These are phyloP conservation scores for Melanogrammus aeglefinus DNA, from an alignment of 2,797 vertebrate species.

Conservation along the genomic window DNA sequence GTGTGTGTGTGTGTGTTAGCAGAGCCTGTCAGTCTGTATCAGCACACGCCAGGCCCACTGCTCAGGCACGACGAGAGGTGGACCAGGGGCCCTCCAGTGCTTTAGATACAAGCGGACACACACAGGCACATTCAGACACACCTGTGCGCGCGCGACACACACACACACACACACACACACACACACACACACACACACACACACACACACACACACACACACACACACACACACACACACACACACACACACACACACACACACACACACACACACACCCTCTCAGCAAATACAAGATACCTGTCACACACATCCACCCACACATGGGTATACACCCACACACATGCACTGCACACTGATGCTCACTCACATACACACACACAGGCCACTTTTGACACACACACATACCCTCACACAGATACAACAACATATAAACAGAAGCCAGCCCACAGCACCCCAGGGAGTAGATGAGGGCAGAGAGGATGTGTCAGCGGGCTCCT, in stretches of 20 bases:
- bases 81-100: conserved; percentile 39
- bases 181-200: conserved; percentile 18
- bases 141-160: conserved; percentile 15
- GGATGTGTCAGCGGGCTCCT: conserved; percentile 10
- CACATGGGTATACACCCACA: conserved; percentile 22
- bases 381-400: conserved; percentile 15
- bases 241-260: conserved; percentile 12
- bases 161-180: conserved; percentile 1
- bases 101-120: conserved; percentile 16
- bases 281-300: conserved; percentile 16
- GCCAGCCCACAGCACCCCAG: conserved; percentile 17
- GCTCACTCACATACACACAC: conserved; percentile 10
- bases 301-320: conserved; percentile 7
- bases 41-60: conserved; percentile 41
- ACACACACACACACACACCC: conserved; percentile 28
- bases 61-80: conserved; percentile 41
- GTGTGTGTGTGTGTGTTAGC: conserved; percentile 34
- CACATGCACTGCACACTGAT: conserved; percentile 4
- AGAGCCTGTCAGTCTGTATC: conserved; percentile 58
- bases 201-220: conserved; percentile 5
- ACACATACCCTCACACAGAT: conserved; percentile 20
- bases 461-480: conserved; percentile 1
- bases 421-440: not conserved
- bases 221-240: conserved; percentile 17
- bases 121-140: conserved; percentile 8